Conservation (phyloP, 2,113 vertebrate genomes). For the Sardina pilchardus region DNA sequence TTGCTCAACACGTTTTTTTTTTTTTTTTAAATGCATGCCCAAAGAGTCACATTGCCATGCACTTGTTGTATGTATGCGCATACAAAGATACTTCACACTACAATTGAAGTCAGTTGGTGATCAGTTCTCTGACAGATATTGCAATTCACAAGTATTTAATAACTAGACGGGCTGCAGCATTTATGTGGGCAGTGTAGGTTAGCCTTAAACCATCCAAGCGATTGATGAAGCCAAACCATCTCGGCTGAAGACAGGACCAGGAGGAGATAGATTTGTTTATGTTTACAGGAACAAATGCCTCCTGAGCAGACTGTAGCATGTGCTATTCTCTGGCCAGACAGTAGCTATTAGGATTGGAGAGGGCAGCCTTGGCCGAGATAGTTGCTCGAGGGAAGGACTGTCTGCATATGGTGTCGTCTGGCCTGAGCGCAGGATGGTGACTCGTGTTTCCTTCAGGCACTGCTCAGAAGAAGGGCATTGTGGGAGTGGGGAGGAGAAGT, state of each 20-base stretch:
- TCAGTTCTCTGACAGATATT: neutral
- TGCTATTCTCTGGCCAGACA: neutral
- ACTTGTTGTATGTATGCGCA: neutral
- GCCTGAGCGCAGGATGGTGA: neutral
- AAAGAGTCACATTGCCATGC: neutral
- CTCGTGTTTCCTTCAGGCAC: neutral
- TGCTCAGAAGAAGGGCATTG: neutral
- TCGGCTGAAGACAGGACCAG: neutral
- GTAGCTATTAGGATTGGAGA: neutral
- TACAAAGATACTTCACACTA: neutral
- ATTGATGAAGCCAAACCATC: neutral
- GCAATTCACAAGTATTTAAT: neutral
- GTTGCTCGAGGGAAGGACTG: neutral
- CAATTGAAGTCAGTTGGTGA: too few relatives aligned
- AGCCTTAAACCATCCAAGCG: neutral
- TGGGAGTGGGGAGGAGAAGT: neutral
- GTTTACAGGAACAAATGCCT: neutral
- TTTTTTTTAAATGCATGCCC: neutral
- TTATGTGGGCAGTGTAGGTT: neutral
- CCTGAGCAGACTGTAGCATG: neutral
- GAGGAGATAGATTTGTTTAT: neutral
- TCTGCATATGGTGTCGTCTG: neutral
- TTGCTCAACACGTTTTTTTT: neutral
- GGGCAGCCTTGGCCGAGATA: neutral
- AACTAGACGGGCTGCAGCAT: neutral